Evolutionary conservation across 2,113 vertebrate genomes (phyloP), one percentile per base, ranked within the genome.

Genomic region (Neodontobutis hainanensis): DNA sequence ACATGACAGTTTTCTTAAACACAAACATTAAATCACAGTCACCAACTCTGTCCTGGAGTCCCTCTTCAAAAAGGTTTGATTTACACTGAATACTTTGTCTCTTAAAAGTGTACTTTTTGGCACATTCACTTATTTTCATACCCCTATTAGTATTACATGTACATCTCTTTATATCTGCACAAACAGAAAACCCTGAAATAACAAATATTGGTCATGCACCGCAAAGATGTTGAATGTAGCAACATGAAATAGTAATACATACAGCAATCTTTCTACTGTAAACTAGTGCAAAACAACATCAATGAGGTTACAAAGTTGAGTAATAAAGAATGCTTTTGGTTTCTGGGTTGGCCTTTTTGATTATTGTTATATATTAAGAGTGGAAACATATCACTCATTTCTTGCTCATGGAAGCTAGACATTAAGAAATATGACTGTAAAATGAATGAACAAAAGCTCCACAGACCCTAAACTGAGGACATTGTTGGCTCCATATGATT

Each of bases 221-320:
- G 92, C 89, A 85, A 48, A 91, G 75, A 83, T 59, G 72, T 82
- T 61, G 10, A 80, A 89, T 86, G 89, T 83, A 88, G 92, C 91
- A 84, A 92, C 81, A 91, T 90, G 87, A 92, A 91, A 92, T 87
- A 91, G 90, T 85, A 87, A 55, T 36, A 55, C 92, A 71, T 87
- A 80, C 78, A 87, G 70, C 10, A 70, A 46, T 27, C 59, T 87
- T 89, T 93, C 91, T 88, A 83, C 92, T 87, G 86, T 88, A 91
- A 91, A 90, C 86, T 94, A 95, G 95, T 95, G 95, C 95, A 94
- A 94, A 95, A 93, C 94, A 93, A 75, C 61, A 75, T 94, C 91
- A 91, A 94, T 92, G 94, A 96, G 95, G 94, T 94, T 88, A 90
- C 82, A 93, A 92, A 93, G 94, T 93, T 95, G 93, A 92, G 91